Evolutionary conservation across 2,888 invertebrate genomes (phyloP).

Genomic region (Sisyra nigra): DNA sequence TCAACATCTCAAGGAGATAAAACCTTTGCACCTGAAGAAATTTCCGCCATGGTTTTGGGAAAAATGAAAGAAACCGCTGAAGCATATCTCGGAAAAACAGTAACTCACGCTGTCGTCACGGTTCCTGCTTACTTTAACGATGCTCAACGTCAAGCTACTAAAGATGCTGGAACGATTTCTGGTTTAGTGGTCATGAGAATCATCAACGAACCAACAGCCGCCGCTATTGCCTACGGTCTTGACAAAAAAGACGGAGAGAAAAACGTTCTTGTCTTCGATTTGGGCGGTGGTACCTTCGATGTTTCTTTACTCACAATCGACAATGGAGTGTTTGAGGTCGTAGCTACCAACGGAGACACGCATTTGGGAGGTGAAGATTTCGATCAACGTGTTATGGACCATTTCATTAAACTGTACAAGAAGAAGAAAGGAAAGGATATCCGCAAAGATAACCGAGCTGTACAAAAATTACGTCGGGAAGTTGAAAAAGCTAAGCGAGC

Average conservation of each 20-base stretch:
- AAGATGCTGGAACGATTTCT: conserved; percentile 95
- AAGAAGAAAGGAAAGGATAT: conserved; percentile 98
- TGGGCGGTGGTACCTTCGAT: conserved; percentile 99
- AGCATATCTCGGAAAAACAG: conserved; percentile 90
- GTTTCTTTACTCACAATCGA: conserved; percentile 96
- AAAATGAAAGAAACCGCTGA: conserved; percentile 99
- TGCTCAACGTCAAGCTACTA: conserved; percentile 97
- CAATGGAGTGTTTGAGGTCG: conserved; percentile 92
- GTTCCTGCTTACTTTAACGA: conserved; percentile 99
- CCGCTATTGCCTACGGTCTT: conserved; percentile 91
- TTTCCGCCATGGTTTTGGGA: conserved; percentile 94
- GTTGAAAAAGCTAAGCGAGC: conserved; percentile 96
- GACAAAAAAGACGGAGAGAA: conserved; percentile 96
- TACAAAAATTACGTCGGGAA: conserved; percentile 91
- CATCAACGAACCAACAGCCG: conserved; percentile 96
- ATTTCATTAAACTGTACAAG: conserved; percentile 97
- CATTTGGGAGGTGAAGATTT: conserved; percentile 99
- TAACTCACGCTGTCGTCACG: conserved; percentile 74
- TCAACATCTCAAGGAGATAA: conserved; percentile 70
- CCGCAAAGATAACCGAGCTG: conserved; percentile 84
- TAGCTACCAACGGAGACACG: conserved; percentile 88
- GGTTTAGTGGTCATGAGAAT: conserved; percentile 86
- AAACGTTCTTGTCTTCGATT: conserved; percentile 95
- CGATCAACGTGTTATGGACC: conserved; percentile 96
- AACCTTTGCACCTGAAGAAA: conserved; percentile 94